phyloP scores from a whole-genome alignment of 2,113 vertebrate species.

The Cygnus atratus region DNA sequence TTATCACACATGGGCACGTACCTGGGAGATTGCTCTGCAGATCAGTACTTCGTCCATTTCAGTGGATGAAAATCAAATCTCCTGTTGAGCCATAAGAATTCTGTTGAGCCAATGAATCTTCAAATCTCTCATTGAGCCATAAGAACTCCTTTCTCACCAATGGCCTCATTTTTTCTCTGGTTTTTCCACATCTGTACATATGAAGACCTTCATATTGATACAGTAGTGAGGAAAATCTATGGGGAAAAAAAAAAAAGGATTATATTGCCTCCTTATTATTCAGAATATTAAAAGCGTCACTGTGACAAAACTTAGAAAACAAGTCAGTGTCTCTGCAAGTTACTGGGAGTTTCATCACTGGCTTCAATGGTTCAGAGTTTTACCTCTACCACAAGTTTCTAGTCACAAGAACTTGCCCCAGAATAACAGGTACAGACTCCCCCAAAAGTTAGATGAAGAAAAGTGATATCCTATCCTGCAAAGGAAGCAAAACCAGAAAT shows the following conservation, averaged over 20 bases:
- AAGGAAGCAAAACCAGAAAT: background rate
- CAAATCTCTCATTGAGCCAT: background rate
- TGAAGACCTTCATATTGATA: background rate
- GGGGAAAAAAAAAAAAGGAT: background rate
- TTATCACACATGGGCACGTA: rapidly evolving
- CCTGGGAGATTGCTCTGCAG: background rate
- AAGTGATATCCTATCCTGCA: background rate
- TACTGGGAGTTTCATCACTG: background rate
- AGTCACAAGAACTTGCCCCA: background rate
- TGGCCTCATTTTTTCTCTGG: rapidly evolving
- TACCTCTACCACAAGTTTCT: background rate
- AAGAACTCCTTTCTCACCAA: background rate
- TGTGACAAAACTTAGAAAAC: background rate
- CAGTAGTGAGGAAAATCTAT: background rate
- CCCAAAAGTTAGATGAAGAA: background rate
- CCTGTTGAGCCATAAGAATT: background rate
- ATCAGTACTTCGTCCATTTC: background rate
- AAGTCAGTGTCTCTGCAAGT: background rate
- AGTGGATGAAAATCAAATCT: background rate
- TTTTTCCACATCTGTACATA: background rate
- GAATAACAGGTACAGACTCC: background rate
- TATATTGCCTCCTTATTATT: background rate
- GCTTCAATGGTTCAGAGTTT: background rate
- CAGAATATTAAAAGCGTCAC: background rate
- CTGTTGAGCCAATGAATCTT: background rate